Evolutionary conservation across 2,888 invertebrate genomes (phyloP), one percentile per base, ranked within the genome.

Genomic region (Phortica magna): DNA sequence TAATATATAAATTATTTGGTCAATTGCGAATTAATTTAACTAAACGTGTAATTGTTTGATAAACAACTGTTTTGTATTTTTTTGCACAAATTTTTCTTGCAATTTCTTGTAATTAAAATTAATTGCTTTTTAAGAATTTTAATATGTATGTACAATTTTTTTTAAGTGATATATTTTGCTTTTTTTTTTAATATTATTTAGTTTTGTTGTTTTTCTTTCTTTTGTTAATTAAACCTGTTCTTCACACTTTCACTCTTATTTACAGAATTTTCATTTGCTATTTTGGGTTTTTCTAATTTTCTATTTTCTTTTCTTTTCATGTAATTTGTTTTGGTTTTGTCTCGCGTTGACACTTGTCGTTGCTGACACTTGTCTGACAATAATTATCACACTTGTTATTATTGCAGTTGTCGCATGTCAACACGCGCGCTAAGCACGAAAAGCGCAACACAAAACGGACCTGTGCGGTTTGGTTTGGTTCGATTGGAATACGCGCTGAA

Each of bases 361-460:
- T 79, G 75, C 75, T 77, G 14, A 48, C 48, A 14, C 75, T 65
- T 65, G 12, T 65, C 22, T 71, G 55, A 53, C 31, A 55, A 19
- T 53, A 57, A 17, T 73, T 73, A 22, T 61, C 22, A 82, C 84
- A 82, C 87, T 84, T 84, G 84, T 83, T 86, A 61, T 73, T 72
- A 71, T 64, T 78, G 77, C 19, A 64, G 9, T 14, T 48, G 64
- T 80, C 76, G 80, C 57, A 42, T 68, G 57, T 48, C 41, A 85
- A 83, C 76, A 70, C 77, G 73, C 68, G 81, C 80, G 80, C 73
- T 9, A 68, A 19, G 12, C 12, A 68, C 68, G n/a, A 48, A 48
- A 43, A n/a, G 68, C 42, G 39, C n/a, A 22, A 72, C 77, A 79
- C 75, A 73, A 61, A 77, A 75, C 77, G 31, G 61, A 31, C 77